phyloP scores from a whole-genome alignment of 1,140 invertebrate genomes.

The Homarus americanus region DNA sequence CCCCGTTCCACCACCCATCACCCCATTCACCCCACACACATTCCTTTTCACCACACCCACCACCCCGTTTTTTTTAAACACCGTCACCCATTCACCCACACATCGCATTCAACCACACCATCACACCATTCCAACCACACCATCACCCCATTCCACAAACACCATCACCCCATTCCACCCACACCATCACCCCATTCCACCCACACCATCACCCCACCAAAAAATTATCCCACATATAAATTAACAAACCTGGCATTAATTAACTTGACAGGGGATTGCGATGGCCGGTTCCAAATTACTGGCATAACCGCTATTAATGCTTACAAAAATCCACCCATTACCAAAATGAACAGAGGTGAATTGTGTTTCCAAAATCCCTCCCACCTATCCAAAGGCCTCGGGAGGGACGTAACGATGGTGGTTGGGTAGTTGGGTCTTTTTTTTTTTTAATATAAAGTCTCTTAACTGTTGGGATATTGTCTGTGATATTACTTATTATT shows the following conservation, averaged over 20 bases:
- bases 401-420: too few relatives aligned
- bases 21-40: too few relatives aligned
- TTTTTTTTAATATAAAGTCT: too few relatives aligned
- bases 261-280: not conserved
- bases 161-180: not conserved
- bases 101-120: not conserved
- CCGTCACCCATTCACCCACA: too few relatives aligned
- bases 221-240: not conserved
- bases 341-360: slow-evolving; percentile 6
- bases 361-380: not conserved
- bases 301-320: not conserved
- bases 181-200: not conserved
- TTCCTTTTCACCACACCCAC: too few relatives aligned
- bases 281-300: slow-evolving; percentile 4
- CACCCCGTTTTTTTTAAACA: too few relatives aligned
- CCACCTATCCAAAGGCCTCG: not conserved
- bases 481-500: too few relatives aligned
- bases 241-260: not conserved
- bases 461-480: too few relatives aligned
- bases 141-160: not conserved
- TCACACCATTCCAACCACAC: not conserved
- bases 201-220: not conserved
- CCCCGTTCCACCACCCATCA: too few relatives aligned
- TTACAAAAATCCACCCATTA: not conserved
- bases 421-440: too few relatives aligned